Base-by-base conservation (phyloP, 2,888 invertebrate species). In the Tipula lateralis region DNA sequence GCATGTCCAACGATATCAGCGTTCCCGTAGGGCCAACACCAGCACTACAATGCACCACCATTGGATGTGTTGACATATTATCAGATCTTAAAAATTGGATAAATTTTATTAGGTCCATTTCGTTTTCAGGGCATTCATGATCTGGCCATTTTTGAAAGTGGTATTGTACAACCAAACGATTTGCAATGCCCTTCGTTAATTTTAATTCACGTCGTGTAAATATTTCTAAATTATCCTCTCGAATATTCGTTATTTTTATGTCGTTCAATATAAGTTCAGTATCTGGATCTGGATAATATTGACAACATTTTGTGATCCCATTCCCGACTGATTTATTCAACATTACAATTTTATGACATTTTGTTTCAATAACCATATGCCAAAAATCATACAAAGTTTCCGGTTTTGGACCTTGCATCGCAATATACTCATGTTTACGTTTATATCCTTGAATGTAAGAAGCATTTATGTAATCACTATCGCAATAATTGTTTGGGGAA, bases 1-100 rank as follows among this genome's bases (percentile, higher is more conserved):
- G 90, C 86, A 94, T 92, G 88, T 95, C 95, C 84, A 95, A 91
- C 0, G 93, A 93, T 86, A 95, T 94, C 86, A 94, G 92, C 0
- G 95, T 95, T 1, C 95, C 95, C 12, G 95, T 95, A 85, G 95
- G 91, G 9, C 95, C 95, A 83, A 95, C 94, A 29, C 95, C 95
- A 87, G 95, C 95, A 87, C 95, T 94, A 88, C 88, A 89, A 87
- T 83, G 86, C 30, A 84, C 92, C 9, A 94, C 91, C 83, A 93
- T 92, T 29, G 93, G 91, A n/a, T 91, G 91, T 85, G 92, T 91
- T 50, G 92, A 91, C 32, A 7, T 82, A 1, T 30, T 29, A 4
- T 82, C 82, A 4, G 82, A 30, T 82, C 87, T 87, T 88, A 87
- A 90, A 0, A 92, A 90, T 86, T 93, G 92, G 83, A 93, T 92